Conservation (phyloP, 1,140 invertebrate genomes). For the Conus betulinus region DNA sequence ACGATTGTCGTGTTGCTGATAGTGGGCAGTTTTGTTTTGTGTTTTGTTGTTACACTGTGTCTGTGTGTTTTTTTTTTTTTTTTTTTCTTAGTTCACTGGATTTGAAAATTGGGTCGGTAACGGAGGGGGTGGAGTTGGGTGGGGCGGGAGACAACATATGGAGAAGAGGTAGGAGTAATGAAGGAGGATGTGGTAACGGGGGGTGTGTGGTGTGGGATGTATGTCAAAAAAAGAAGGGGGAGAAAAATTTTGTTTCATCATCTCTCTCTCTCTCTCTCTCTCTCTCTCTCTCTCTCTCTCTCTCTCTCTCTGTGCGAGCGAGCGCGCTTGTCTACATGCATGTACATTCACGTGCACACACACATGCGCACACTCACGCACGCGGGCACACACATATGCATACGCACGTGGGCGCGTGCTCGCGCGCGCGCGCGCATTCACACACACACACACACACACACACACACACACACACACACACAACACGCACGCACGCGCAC, state of each 20-base stretch:
- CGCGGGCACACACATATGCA: not conserved
- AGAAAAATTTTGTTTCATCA: too few relatives aligned
- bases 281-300: too few relatives aligned
- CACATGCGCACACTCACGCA: not conserved
- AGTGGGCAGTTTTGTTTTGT: not conserved
- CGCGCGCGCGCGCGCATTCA: not conserved
- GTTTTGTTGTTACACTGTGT: not conserved
- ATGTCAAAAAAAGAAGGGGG: too few relatives aligned
- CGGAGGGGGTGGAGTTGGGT: too few relatives aligned
- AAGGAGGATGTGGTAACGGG: too few relatives aligned
- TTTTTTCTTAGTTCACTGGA: not conserved
- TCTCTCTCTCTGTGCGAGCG: not conserved
- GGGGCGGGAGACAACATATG: too few relatives aligned
- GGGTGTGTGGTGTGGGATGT: too few relatives aligned
- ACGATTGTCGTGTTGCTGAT: not conserved
- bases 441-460: not conserved
- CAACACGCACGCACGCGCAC: not conserved
- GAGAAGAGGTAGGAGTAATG: too few relatives aligned
- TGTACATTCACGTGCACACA: not conserved
- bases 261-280: too few relatives aligned
- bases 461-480: not conserved
- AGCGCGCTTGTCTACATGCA: not conserved
- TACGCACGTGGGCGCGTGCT: not conserved
- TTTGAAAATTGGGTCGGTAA: too few relatives aligned
- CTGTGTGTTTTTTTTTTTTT: too few relatives aligned